Conservation (phyloP, 2,113 vertebrate species). For the Etheostoma spectabile region DNA sequence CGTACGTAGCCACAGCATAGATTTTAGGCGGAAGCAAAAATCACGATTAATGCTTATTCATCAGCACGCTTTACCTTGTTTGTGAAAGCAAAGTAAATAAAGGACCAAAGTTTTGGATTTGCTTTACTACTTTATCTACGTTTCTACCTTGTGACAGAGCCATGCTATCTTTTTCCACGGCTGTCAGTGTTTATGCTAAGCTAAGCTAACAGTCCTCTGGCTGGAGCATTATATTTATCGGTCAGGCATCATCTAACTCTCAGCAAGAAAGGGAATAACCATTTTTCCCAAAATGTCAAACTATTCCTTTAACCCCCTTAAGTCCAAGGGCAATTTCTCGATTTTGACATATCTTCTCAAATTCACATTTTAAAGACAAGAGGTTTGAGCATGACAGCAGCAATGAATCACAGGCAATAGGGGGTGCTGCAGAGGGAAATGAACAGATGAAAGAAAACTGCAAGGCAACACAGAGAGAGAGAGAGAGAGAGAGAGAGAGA, state of each 20-base stretch:
- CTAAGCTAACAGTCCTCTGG: not conserved
- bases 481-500: not conserved
- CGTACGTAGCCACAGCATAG: too few relatives aligned
- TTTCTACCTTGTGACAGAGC: not conserved
- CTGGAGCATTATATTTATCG: not conserved
- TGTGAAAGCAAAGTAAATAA: not conserved
- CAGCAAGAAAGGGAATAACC: not conserved
- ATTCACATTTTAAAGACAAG: not conserved
- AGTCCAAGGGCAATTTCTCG: too few relatives aligned
- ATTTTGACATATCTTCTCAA: too few relatives aligned
- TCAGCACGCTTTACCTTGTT: accelerated
- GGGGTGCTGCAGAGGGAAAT: conserved; percentile 22
- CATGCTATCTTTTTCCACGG: not conserved
- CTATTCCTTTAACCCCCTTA: too few relatives aligned
- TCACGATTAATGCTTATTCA: too few relatives aligned
- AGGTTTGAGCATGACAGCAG: not conserved
- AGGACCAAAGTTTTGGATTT: not conserved
- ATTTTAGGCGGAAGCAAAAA: too few relatives aligned
- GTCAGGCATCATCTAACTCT: not conserved
- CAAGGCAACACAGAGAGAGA: not conserved
- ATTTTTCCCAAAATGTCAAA: not conserved
- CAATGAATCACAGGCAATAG: not conserved
- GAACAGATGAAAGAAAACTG: not conserved
- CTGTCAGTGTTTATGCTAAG: not conserved
- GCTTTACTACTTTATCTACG: not conserved